Conservation (phyloP, 2,797 vertebrate genomes). For the Myioborus melanocephalus region DNA sequence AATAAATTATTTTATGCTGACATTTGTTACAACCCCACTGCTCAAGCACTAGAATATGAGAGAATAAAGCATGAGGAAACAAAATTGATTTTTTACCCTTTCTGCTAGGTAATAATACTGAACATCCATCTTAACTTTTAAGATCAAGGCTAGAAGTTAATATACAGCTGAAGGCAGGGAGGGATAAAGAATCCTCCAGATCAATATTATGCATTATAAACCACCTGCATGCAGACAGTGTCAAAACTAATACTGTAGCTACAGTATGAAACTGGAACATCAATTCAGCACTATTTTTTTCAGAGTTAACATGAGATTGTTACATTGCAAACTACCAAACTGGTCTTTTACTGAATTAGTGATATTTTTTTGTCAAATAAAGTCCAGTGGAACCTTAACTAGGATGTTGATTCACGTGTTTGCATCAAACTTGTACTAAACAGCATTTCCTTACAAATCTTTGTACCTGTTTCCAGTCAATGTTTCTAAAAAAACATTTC, state of each 20-base stretch:
- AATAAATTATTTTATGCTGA: constrained; percentile 47
- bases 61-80: constrained; percentile 29
- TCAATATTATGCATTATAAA: constrained; percentile 68
- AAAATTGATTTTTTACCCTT: constrained; percentile 72
- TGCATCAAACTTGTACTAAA: background rate
- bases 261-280: background rate
- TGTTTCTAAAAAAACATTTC: background rate
- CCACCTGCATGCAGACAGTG: constrained; percentile 18
- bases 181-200: background rate
- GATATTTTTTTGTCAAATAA: background rate
- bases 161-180: background rate
- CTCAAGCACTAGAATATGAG: background rate
- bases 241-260: constrained; percentile 19
- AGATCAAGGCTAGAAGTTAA: constrained; percentile 67
- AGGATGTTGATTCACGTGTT: background rate
- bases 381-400: background rate
- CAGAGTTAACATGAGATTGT: background rate
- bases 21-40: background rate
- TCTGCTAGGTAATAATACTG: constrained; percentile 61
- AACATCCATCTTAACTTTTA: constrained; percentile 72
- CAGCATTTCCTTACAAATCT: background rate
- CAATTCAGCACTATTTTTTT: constrained; percentile 10
- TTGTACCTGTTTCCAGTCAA: background rate
- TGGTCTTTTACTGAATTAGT: background rate
- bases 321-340: background rate